These are phyloP conservation scores for Lithobates sylvaticus DNA, from an alignment of 2,797 vertebrate genomes.

Conservation along the genomic window DNA sequence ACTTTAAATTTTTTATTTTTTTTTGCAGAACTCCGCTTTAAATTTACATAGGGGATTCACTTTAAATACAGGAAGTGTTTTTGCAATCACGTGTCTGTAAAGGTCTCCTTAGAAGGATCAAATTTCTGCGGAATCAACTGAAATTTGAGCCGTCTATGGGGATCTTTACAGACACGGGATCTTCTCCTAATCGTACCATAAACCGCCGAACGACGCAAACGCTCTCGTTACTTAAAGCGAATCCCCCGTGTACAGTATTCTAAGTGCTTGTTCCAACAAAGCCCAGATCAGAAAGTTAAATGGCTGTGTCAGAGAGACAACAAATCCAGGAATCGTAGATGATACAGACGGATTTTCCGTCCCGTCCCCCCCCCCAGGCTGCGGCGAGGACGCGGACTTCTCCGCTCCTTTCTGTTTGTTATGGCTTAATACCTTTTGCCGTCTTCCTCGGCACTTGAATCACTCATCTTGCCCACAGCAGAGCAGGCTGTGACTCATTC, in stretches of 20 bases:
- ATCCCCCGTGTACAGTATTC: background rate
- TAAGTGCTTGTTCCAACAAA: constrained; percentile 19
- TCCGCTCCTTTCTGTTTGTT: constrained; percentile 20
- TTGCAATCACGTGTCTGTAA: too few relatives aligned
- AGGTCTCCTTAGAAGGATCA: too few relatives aligned
- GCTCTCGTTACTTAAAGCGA: too few relatives aligned
- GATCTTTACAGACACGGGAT: too few relatives aligned
- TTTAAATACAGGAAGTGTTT: too few relatives aligned
- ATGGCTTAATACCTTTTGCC: constrained; percentile 36
- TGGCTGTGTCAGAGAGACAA: constrained; percentile 25
- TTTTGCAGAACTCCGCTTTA: too few relatives aligned
- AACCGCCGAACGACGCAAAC: too few relatives aligned
- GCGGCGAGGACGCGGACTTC: background rate
- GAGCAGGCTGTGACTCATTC: constrained; percentile 21
- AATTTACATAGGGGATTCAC: too few relatives aligned
- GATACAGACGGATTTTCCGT: constrained; percentile 31
- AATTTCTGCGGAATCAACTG: too few relatives aligned
- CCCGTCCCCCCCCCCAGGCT: background rate
- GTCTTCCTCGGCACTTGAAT: background rate
- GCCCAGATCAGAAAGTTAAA: background rate
- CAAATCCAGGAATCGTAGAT: constrained; percentile 27
- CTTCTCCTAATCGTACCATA: too few relatives aligned
- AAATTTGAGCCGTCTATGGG: too few relatives aligned
- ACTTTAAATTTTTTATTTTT: too few relatives aligned
- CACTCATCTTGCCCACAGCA: constrained; percentile 27